Evolutionary conservation across 1,140 invertebrate species (phyloP), one percentile per base, ranked within the genome.

Genomic region (Leguminivora glycinivorella): DNA sequence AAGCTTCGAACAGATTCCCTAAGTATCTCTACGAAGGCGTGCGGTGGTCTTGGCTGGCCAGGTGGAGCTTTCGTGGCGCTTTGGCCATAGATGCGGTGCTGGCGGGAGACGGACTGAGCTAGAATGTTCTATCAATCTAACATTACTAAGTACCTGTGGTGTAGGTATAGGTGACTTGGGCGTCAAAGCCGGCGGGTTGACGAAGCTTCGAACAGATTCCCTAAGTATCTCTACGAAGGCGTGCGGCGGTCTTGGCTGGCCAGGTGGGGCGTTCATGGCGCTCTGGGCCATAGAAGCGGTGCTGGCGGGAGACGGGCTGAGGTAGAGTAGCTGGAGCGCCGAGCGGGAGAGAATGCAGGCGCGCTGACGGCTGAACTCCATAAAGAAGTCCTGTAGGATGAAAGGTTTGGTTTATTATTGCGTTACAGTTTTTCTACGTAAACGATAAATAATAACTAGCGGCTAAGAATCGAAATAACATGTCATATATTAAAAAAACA

Each of bases 271-370:
- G 67, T 56, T 75, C 47, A 78, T 76, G 19, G 70, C 76, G 47
- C 74, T 73, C 68, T 81, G 84, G 0, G 75, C 81, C 74, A 83
- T 74, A 0, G 80, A 72, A 2, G 85, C 83, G 4, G 80, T 83
- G 34, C 89, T 89, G 19, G 88, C 88, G 0, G 88, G 86, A 9
- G 90, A 83, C 66, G 88, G 82, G 70, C 91, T 93, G 29, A 96
- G 89, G 84, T 97, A 97, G 25, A 97, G 87, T 56, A 97, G 94
- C 91, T 99, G 98, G 24, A 98, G 87, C 66, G 98, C 94, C 29
- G 98, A 98, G 73, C 98, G 93, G 0, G 98, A 98, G n/a, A 99
- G 92, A 71, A 99, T 97, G 92, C 98, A 99, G 0, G 98, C 97
- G 70, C 95, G 95, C 82, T 96, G 95, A 29, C 95, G 94, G 82